Conservation (phyloP, 2,797 vertebrate genomes). For the Propithecus perrieri region DNA sequence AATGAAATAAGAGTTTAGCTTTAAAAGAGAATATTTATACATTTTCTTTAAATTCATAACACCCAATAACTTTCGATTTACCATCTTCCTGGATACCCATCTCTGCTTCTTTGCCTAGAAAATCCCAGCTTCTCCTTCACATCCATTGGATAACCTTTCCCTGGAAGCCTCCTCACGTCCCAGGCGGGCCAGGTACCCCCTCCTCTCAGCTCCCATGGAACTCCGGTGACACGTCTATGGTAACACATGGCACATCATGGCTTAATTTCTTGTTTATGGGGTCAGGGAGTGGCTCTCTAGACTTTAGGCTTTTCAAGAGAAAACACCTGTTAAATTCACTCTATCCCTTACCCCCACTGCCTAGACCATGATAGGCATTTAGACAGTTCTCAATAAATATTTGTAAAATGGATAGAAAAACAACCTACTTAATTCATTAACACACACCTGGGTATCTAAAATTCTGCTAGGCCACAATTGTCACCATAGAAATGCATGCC, state of each 20-base stretch:
- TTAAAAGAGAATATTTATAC: neutral
- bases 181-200: neutral
- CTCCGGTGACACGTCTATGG: neutral
- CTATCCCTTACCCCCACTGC: neutral
- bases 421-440: neutral
- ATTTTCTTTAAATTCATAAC: neutral
- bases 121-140: neutral
- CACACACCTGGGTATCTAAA: neutral
- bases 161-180: neutral
- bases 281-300: neutral
- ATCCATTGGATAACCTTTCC: neutral
- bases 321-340: neutral
- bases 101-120: conserved; percentile 3
- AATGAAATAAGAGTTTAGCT: conserved; percentile 56
- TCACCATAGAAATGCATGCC: conserved; percentile 17
- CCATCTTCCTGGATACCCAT: neutral
- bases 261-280: conserved; percentile 17
- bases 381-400: neutral
- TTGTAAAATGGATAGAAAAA: conserved; percentile 22
- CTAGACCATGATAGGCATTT: neutral
- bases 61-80: neutral
- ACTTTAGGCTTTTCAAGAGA: neutral
- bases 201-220: neutral
- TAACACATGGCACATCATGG: neutral
- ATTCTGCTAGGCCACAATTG: conserved; percentile 6